Conservation (phyloP, 1,140 invertebrate species). For the Pinna nobilis region DNA sequence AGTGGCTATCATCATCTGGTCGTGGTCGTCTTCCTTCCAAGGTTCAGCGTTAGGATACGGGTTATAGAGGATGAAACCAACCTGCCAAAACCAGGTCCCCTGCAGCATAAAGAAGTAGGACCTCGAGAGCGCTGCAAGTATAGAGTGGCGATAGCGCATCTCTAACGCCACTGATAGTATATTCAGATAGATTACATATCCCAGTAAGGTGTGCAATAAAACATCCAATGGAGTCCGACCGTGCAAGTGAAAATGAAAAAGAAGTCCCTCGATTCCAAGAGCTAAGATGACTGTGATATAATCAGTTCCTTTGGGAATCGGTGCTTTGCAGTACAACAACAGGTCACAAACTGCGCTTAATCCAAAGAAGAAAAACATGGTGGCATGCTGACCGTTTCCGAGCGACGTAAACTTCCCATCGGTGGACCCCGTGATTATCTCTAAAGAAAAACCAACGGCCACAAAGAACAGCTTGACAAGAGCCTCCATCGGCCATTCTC, state of each 20-base stretch:
- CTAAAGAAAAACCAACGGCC: conserved; percentile 71
- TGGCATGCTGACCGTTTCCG: conserved; percentile 77
- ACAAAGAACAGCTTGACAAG: conserved; percentile 72
- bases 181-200: conserved; percentile 71
- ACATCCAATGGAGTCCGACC: conserved; percentile 75
- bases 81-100: conserved; percentile 78
- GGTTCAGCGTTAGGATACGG: conserved; percentile 64
- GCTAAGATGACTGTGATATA: conserved; percentile 73
- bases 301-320: conserved; percentile 73
- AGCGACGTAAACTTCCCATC: conserved; percentile 71
- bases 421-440: conserved; percentile 71
- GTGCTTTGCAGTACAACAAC: conserved; percentile 67
- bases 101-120: conserved; percentile 75
- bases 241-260: conserved; percentile 77
- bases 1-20: conserved; percentile 76
- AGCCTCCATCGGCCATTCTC: conserved; percentile 69
- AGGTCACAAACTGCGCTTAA: conserved; percentile 75
- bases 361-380: conserved; percentile 78
- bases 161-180: conserved; percentile 70
- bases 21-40: conserved; percentile 75
- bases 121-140: conserved; percentile 70
- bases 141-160: conserved; percentile 69
- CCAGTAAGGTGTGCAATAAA: conserved; percentile 75
- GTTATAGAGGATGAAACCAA: conserved; percentile 77
- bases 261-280: conserved; percentile 74